These are phyloP conservation scores for Andrena bicolor DNA, from an alignment of 2,888 invertebrate species.

Conservation along the genomic window DNA sequence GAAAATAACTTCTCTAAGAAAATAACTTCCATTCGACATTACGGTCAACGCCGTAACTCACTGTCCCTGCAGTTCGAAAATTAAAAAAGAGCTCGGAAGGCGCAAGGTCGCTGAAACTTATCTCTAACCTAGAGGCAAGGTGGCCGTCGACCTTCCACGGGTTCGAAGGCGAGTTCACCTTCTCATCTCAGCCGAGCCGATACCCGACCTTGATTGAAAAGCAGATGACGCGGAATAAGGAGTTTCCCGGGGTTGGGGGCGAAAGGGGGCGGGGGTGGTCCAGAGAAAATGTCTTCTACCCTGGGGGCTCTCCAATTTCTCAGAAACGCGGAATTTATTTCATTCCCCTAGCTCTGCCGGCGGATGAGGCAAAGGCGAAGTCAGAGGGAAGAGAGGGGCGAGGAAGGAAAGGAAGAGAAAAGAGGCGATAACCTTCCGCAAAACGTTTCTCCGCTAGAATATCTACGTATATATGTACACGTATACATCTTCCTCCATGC, in stretches of 20 bases:
- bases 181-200: slow-evolving; percentile 70
- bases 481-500: slow-evolving; percentile 28
- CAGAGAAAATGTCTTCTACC: slow-evolving; percentile 76
- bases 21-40: slow-evolving; percentile 1
- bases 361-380: slow-evolving; percentile 60
- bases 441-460: slow-evolving; percentile 44
- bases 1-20: too few relatives aligned
- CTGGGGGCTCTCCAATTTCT: slow-evolving; percentile 75
- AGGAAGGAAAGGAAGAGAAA: slow-evolving; percentile 16
- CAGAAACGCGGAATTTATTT: slow-evolving; percentile 78
- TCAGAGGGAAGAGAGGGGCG: slow-evolving; percentile 17
- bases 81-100: slow-evolving; percentile 57
- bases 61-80: slow-evolving; percentile 26
- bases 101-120: slow-evolving; percentile 68
- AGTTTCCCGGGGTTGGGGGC: slow-evolving; percentile 67
- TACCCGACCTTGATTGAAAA: slow-evolving; percentile 79
- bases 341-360: slow-evolving; percentile 69
- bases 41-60: slow-evolving; percentile 47
- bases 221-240: slow-evolving; percentile 78
- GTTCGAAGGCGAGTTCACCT: slow-evolving; percentile 58
- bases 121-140: slow-evolving; percentile 63
- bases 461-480: slow-evolving; percentile 6
- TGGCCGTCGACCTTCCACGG: slow-evolving; percentile 57
- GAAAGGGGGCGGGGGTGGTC: slow-evolving; percentile 25
- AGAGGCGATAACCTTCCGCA: slow-evolving; percentile 56